Base-by-base conservation (phyloP, 2,888 invertebrate genomes). In the Sisyra nigra region DNA sequence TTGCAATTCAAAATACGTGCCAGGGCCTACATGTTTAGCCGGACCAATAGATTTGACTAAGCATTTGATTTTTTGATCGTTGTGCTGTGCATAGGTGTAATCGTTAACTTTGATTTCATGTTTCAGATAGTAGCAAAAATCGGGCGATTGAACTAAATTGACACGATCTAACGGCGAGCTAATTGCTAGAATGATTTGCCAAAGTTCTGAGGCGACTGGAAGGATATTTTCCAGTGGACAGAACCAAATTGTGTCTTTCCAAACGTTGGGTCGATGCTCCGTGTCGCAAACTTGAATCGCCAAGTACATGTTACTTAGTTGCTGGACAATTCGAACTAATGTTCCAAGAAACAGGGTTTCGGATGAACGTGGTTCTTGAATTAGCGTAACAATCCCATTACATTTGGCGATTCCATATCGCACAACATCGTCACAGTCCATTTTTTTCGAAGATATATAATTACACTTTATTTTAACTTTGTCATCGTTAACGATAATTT, bases 1-100 rank as follows among this genome's bases (percentile, higher is more conserved):
- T 52, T 71, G 68, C 46, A 74, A 59, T 38, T 71, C 73, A 54
- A 69, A 67, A 54, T 69, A 70, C 53, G 67, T 66, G 48, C 72
- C 65, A 17, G 57, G 55, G 44, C 64, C 70, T 42, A 72, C 56
- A 47, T 72, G 67, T 45, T 60, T 56, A 41, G 72, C 69, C 40
- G 59, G 56, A 29, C 74, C 74, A 51, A 72, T 69, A 51, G 64
- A 72, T 49, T 65, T 65, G 41, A 74, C 66, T 47, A 63, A 62
- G 19, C 67, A 62, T 41, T 61, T 52, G 37, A 54, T 49, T 40
- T 58, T 50, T 43, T 56, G 54, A 44, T 55, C 53, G 34, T 53
- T 53, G 44, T 56, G 55, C 29, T 58, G 4, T 24, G 6, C 11
- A 17, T 18, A 6, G 10, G 17, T 17, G 19, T 18, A 11, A 37